Base-by-base conservation (phyloP, 64 coral and sea anemone species). In the Porites australiensis region DNA sequence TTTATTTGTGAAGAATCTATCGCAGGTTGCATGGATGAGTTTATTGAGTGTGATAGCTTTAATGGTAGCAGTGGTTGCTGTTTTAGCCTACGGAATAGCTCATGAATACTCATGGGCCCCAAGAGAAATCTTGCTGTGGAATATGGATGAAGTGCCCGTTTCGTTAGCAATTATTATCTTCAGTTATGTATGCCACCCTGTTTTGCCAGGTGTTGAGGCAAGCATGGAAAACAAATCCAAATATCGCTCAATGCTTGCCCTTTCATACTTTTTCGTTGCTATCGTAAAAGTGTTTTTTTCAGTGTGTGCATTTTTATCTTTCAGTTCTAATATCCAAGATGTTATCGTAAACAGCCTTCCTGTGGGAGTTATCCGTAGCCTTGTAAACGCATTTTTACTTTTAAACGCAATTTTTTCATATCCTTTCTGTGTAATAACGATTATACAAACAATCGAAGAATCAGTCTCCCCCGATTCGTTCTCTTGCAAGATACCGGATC, bases 11-110 rank as follows among this genome's bases (percentile, higher is more conserved):
- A 79, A 90, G 23, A 53, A 82, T 14, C 77, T 90, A 5, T 79
- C 88, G 5, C 88, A 90, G 20, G 88, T 90, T 43, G 88, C 88
- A 5, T 90, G 88, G 88, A 13, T 90, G 9, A 90, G 88, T 52
- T 57, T 90, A 27, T 21, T 90, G 9, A 90, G 88, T 82, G 69
- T 78, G 19, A 46, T 57, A 18, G 75, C 88, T 72, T 61, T 90
- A 22, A 21, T 81, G 21, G 75, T 64, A 37, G 79, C 88, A 4
- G 63, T 90, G 8, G 19, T 78, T 10, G 77, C 88, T 52, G 88
- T 90, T 14, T 80, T 73, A 4, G 88, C 49, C 19, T 81, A 55
- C 53, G 88, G 88, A 37, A 90, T 90, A 12, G 49, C 9, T 15
- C 60, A 80, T 23, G 23, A 60, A 14, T 62, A 49, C n/a, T 23